Percentiles rank a stretch among this genome's conserved stretches.
Conservation (phyloP, 2,113 vertebrate species). For the Scomber japonicus region DNA sequence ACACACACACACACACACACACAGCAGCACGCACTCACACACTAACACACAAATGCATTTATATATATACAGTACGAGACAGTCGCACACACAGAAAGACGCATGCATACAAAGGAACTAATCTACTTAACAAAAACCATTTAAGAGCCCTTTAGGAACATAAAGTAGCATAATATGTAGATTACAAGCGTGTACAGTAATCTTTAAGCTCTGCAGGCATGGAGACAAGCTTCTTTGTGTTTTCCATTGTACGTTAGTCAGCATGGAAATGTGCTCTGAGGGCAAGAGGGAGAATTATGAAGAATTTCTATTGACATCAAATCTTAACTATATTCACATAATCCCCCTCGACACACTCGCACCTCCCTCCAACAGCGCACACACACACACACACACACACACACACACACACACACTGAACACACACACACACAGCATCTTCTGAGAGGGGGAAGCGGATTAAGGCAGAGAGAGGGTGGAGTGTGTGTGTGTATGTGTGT, state of each 20-base stretch:
- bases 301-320: conserved; percentile 74
- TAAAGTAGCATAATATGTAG: conserved; percentile 46
- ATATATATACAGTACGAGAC: background rate
- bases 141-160: conserved; percentile 56
- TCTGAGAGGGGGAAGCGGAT: conserved; percentile 45
- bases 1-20: conserved; percentile 27
- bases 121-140: conserved; percentile 56
- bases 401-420: conserved; percentile 35
- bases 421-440: conserved; percentile 44
- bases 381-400: conserved; percentile 48
- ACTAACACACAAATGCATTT: background rate
- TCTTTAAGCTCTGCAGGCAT: conserved; percentile 60
- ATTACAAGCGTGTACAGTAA: conserved; percentile 64
- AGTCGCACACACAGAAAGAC: conserved; percentile 12
- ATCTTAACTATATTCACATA: conserved; percentile 77
- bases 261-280: conserved; percentile 73
- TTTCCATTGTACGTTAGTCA: conserved; percentile 66
- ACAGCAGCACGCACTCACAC: conserved; percentile 1
- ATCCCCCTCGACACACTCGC: conserved; percentile 62
- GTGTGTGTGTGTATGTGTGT: background rate
- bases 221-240: conserved; percentile 69
- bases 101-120: conserved; percentile 17
- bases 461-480: conserved; percentile 36
- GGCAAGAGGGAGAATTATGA: conserved; percentile 68
- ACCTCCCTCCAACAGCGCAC: conserved; percentile 50